Percentiles rank a stretch among this genome's conserved stretches.
Conservation (phyloP, 37 sponge, comb jelly and placozoan species). For the Ianthella basta region DNA sequence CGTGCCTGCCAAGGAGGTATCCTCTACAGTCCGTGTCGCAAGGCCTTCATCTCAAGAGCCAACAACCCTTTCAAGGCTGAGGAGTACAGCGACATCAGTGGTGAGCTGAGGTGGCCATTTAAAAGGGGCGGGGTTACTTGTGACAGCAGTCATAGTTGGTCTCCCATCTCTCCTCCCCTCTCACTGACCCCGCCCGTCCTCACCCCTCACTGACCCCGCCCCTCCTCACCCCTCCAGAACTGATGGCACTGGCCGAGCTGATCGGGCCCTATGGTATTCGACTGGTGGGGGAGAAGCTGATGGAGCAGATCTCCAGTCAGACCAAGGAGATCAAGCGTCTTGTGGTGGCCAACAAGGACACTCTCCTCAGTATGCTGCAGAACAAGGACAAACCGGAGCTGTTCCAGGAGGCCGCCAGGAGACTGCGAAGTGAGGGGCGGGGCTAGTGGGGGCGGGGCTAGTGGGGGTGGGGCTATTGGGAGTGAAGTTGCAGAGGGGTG, state of each 20-base stretch:
- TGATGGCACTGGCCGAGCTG: constrained; percentile 82
- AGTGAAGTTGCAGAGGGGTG: neutral
- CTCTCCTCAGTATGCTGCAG: constrained; percentile 77
- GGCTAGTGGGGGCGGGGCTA: neutral
- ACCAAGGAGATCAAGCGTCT: constrained; percentile 90
- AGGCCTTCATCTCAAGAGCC: constrained; percentile 66
- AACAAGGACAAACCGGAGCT: constrained; percentile 91
- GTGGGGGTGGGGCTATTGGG: neutral
- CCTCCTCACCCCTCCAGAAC: constrained; percentile 43
- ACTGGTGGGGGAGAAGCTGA: constrained; percentile 82
- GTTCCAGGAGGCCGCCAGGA: constrained; percentile 62
- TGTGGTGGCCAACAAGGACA: constrained; percentile 84
- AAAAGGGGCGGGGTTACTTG: no score
- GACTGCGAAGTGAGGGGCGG: constrained; percentile 65
- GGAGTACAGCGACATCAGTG: constrained; percentile 80
- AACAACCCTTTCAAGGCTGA: constrained; percentile 88
- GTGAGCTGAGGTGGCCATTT: constrained; percentile 26
- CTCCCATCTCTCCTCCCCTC: no score
- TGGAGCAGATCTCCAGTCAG: constrained; percentile 84
- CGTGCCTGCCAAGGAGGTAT: constrained; percentile 64
- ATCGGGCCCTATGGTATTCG: constrained; percentile 95
- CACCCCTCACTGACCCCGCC: neutral
- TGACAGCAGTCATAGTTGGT: no score
- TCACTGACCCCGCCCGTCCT: no score
- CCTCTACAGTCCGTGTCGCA: constrained; percentile 82